Base-by-base conservation (phyloP, 2,113 vertebrate genomes). In the Cebidichthys violaceus region DNA sequence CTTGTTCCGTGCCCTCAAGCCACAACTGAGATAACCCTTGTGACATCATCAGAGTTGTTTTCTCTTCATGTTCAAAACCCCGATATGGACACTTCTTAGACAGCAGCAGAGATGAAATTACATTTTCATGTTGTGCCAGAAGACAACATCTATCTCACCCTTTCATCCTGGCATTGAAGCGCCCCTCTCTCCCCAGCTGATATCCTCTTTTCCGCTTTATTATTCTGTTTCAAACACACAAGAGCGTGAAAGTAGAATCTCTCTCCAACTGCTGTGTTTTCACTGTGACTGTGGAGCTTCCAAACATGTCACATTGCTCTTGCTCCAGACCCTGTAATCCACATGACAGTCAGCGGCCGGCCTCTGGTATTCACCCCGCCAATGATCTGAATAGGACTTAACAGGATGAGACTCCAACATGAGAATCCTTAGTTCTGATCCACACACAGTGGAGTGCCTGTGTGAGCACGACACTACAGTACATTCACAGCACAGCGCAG, bases 391-490 rank as follows among this genome's bases (percentile, higher is more conserved):
- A 77, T 29, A 22, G n/a, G 24, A 77, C 29, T 70, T 55, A 29
- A 69, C 59, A 31, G 39, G 65, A 43, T 60, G 50, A 64, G 55
- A 68, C 70, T 22, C 75, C 50, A 70, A 59, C 14, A 24, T 33
- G 33, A 33, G 33, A 33, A 33, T 31, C 54, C 45, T 27, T 39
- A 2, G 20, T 62, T 66, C 33, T 55, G 71, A 84, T 81, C 65
- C 76, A 27, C 37, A 54, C 71, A 70, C 15, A n/a, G 68, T 84
- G 78, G 81, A 80, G 43, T 76, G 82, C 71, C 60, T 76, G 50
- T 70, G 70, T 84, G 86, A 76, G 78, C 84, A 79, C 66, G 39
- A 57, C 11, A 29, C 83, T 57, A 39, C 29, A 33, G 45, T 22
- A 20, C 73, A 71, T 70, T 81, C 60, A 81, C 47, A 35, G 37